Base-by-base conservation (phyloP, 1,140 invertebrate species). In the Orius laevigatus region DNA sequence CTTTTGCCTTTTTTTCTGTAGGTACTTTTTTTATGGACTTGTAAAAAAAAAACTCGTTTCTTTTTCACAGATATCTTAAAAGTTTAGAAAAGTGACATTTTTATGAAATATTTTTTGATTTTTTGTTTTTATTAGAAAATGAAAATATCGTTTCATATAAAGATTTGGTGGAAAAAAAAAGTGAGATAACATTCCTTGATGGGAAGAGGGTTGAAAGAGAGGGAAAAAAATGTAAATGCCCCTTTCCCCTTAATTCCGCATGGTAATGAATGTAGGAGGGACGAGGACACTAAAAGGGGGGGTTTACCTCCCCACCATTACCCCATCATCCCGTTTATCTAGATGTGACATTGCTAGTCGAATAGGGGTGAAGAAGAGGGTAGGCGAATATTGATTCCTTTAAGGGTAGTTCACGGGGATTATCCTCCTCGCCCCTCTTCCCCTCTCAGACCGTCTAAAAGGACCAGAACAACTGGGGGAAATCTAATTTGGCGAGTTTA, bases 401-500 rank as follows among this genome's bases (percentile, higher is more conserved):
- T 42, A 42, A 42, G 40, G 40, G 40, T 42, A 42, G 40, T 42
- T 42, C 40, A 42, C 40, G 40, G 16, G 40, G 40, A 42, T 42
- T 42, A 42, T 42, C 40, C 40, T 40, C 5, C 19, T 11, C 14
- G 15, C 14, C 14, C 14, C 16, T 15, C 12, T 16, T 19, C 40
- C 14, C 4, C n/a, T 5, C 38, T n/a, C 33, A n/a, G 33, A 14
- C 40, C 2, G 14, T 42, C 19, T 42, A 19, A 19, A 42, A 19
- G 16, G 16, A 11, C 14, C 14, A 12, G 14, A 16, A 38, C 14
- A 42, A 42, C 40, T 11, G 40, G 40, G 43, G 43, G 32, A 42
- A 45, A 45, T 45, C 43, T 45, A 45, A 45, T 45, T 45, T 45
- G 43, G 43, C 43, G 43, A 45, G 43, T 45, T 45, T 45, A 45